These are phyloP conservation scores for Andrena trimmerana DNA, from an alignment of 2,888 invertebrate genomes.

Conservation along the genomic window DNA sequence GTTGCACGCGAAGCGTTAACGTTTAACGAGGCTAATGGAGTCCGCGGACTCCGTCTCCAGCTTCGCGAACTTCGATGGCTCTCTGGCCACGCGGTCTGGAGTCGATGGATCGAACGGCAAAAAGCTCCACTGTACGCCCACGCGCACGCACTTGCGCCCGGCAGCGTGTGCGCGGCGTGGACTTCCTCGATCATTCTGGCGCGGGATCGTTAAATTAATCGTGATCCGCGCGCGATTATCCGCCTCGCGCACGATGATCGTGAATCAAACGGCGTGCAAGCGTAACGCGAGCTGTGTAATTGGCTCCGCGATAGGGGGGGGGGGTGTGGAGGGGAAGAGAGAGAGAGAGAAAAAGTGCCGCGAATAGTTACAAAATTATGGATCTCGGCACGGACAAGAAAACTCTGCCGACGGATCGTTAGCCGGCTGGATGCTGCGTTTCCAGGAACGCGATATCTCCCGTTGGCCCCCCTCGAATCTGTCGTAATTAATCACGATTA, in stretches of 20 bases:
- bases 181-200: slow-evolving; percentile 45
- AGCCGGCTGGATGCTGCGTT: slow-evolving; percentile 19
- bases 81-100: slow-evolving; percentile 44
- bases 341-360: slow-evolving; percentile 10
- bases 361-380: slow-evolving; percentile 45
- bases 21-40: slow-evolving; percentile 59
- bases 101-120: slow-evolving; percentile 42
- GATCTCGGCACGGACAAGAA: neutral
- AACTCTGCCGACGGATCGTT: slow-evolving; percentile 44
- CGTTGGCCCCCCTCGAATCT: slow-evolving; percentile 40
- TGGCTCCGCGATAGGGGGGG: slow-evolving; percentile 46
- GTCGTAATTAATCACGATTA: slow-evolving; percentile 61
- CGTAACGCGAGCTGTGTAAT: slow-evolving; percentile 63
- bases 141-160: slow-evolving; percentile 9
- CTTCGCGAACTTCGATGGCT: slow-evolving; percentile 50
- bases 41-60: slow-evolving; percentile 42
- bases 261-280: slow-evolving; percentile 61
- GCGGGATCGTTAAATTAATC: slow-evolving; percentile 63
- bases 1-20: slow-evolving; percentile 56
- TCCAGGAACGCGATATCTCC: slow-evolving; percentile 53
- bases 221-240: slow-evolving; percentile 53
- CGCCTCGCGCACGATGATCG: slow-evolving; percentile 30
- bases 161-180: neutral
- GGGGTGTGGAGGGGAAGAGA: neutral
- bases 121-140: slow-evolving; percentile 21